Evolutionary conservation across 2,888 invertebrate genomes (phyloP).

Genomic region (Acrobasis suavella): DNA sequence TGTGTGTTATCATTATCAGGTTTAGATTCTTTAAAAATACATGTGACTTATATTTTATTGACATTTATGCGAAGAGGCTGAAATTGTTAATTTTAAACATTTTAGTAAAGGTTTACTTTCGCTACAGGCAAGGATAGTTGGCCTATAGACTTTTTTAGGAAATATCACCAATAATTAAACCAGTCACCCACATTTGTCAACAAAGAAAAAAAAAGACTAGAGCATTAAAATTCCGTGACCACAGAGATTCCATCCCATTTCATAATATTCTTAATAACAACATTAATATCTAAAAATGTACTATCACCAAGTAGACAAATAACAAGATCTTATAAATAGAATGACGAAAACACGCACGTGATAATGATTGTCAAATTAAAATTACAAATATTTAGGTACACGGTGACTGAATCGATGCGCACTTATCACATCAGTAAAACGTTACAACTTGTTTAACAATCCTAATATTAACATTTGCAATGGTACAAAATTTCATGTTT

Average conservation of each 20-base stretch:
- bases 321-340: conserved; percentile 37
- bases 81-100: too few relatives aligned
- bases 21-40: background rate
- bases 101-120: too few relatives aligned
- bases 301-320: conserved; percentile 28
- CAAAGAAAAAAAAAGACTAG: conserved; percentile 2
- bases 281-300: conserved; percentile 5
- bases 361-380: conserved; percentile 32
- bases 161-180: too few relatives aligned
- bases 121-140: too few relatives aligned
- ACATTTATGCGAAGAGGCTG: too few relatives aligned
- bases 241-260: conserved; percentile 5
- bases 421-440: conserved; percentile 19
- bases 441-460: conserved; percentile 26
- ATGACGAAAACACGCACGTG: conserved; percentile 31
- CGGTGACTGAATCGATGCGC: conserved; percentile 47
- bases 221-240: conserved; percentile 8
- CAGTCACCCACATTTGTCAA: background rate
- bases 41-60: background rate
- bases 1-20: too few relatives aligned
- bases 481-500: conserved; percentile 12
- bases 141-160: too few relatives aligned
- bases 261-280: conserved; percentile 12
- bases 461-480: background rate
- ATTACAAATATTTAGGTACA: conserved; percentile 50